Base-by-base conservation (phyloP, 2,113 vertebrate species). In the Papio anubis region DNA sequence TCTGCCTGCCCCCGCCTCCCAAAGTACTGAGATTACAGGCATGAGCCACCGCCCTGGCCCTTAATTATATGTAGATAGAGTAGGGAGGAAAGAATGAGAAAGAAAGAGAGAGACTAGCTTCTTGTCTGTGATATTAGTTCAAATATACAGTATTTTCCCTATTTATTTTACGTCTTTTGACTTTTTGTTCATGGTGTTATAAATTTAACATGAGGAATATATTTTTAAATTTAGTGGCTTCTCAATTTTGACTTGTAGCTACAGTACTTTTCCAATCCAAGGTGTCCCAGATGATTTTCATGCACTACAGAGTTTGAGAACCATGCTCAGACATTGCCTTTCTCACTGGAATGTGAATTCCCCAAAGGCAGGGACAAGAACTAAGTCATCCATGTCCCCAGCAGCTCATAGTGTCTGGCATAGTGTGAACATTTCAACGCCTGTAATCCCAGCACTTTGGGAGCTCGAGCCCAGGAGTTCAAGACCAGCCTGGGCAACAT, bases 111-210 rank as follows among this genome's bases (percentile, higher is more conserved):
- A 86, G 8, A 50, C 43, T 55, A 20, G 11, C 73, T 35, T 66
- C 20, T 87, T 93, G 8, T 68, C 59, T 79, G 25, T 55, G 32
- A 27, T 76, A 30, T 84, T 79, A 75, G 52, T 57, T 50, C 27
- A 11, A 21, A 81, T 86, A 27, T 73, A 79, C 18, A 43, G 40
- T 17, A 76, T 40, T 64, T 89, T 94, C 75, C 45, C 38, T 75
- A 23, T 45, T 64, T 25, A 84, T 40, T 80, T 10, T 85, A 55
- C 17, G 61, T 40, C 79, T 57, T 80, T 96, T 87, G 35, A 86
- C 81, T 96, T 96, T 93, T 57, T 55, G 17, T 45, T 93, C 27
- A 82, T 52, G 5, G 17, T 84, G 30, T 93, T 88, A 90, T 73
- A 86, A 86, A 40, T 43, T 75, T 79, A 90, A 94, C n/a, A 52